These are phyloP conservation scores for Chunga burmeisteri DNA, from an alignment of 2,113 vertebrate species.

Conservation along the genomic window DNA sequence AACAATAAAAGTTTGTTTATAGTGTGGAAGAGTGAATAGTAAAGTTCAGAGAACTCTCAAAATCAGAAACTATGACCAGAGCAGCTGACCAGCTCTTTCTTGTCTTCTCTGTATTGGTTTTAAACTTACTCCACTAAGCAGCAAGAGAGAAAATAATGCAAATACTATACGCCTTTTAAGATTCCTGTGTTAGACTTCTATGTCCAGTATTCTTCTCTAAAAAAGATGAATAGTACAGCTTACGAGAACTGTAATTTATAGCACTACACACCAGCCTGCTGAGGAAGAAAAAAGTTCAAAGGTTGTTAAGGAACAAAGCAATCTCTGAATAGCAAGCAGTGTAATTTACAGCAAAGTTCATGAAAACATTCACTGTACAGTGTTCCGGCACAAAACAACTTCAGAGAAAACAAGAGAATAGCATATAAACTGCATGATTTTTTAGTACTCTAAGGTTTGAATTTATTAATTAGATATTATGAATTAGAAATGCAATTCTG, in stretches of 20 bases:
- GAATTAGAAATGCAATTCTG: neutral
- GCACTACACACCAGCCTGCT: neutral
- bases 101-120: neutral
- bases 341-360: conserved; percentile 5
- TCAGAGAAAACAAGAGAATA: neutral
- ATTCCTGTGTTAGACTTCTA: neutral
- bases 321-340: neutral
- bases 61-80: neutral
- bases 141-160: neutral
- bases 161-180: neutral
- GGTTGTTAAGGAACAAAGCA: conserved; percentile 1
- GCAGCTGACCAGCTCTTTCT: neutral
- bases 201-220: neutral
- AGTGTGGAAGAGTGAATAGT: neutral
- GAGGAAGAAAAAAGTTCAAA: conserved; percentile 10
- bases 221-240: neutral
- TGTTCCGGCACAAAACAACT: neutral
- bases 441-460: neutral
- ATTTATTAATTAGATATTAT: neutral
- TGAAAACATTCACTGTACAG: neutral
- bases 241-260: neutral
- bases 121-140: neutral
- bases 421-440: neutral
- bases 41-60: conserved; percentile 11
- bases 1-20: conserved; percentile 67